phyloP scores from a whole-genome alignment of 2,888 invertebrate species.

The Eurytoma adleriae region DNA sequence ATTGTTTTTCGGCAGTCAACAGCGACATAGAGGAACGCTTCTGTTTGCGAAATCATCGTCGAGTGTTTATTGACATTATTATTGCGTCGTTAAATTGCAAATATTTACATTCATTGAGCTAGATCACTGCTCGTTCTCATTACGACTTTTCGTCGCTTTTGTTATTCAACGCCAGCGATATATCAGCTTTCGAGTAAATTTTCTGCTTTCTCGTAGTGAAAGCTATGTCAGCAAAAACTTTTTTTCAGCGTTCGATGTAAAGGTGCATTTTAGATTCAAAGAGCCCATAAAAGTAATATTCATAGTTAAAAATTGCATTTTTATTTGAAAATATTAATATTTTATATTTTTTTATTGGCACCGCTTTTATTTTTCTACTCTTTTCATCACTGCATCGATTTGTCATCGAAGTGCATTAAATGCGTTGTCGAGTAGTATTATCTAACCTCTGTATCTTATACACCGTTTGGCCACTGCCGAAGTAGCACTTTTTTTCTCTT shows the following conservation, averaged over 20 bases:
- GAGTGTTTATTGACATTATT: constrained; percentile 44
- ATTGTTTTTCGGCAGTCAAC: too few relatives aligned
- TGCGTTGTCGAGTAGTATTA: constrained; percentile 13
- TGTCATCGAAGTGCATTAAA: constrained; percentile 52
- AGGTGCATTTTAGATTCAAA: too few relatives aligned
- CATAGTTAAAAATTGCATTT: too few relatives aligned
- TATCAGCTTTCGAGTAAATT: background rate
- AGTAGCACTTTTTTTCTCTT: constrained; percentile 8
- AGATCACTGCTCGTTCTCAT: constrained; percentile 8
- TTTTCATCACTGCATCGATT: constrained; percentile 38
- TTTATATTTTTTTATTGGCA: too few relatives aligned
- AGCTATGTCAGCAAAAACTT: too few relatives aligned
- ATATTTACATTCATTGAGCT: constrained; percentile 38
- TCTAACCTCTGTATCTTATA: constrained; percentile 28
- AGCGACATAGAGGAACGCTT: background rate
- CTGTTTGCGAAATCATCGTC: background rate
- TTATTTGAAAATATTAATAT: too few relatives aligned
- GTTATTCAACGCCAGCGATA: constrained; percentile 11
- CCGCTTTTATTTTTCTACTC: too few relatives aligned
- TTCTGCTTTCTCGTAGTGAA: background rate
- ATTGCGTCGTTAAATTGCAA: constrained; percentile 36
- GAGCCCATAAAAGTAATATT: too few relatives aligned
- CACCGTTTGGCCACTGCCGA: constrained; percentile 11
- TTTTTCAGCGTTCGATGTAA: too few relatives aligned
- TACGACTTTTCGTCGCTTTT: constrained; percentile 21